These are phyloP conservation scores for Calonectris borealis DNA, from an alignment of 2,113 vertebrate species.

Conservation along the genomic window DNA sequence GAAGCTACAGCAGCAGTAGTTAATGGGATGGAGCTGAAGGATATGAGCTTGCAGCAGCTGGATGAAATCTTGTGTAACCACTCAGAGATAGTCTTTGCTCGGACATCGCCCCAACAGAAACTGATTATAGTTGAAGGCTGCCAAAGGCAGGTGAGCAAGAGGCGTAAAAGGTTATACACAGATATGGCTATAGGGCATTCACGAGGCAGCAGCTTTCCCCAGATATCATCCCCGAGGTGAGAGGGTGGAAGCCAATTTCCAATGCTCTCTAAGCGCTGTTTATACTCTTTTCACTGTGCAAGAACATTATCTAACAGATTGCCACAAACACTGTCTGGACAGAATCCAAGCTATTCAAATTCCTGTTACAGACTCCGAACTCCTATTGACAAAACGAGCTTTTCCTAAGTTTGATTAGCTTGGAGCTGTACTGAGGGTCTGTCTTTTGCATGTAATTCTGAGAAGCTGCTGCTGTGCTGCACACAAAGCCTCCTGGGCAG, in stretches of 20 bases:
- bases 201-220: background rate
- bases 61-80: constrained; percentile 73
- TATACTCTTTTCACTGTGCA: background rate
- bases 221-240: background rate
- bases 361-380: background rate
- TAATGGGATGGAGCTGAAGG: constrained; percentile 80
- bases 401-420: background rate
- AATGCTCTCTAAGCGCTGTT: background rate
- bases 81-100: constrained; percentile 79
- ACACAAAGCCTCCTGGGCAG: background rate
- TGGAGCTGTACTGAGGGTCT: background rate
- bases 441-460: background rate
- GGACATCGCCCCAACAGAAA: constrained; percentile 82
- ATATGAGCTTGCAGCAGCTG: constrained; percentile 74
- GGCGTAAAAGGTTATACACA: background rate
- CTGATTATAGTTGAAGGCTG: constrained; percentile 82
- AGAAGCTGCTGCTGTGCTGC: background rate
- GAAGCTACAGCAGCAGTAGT: constrained; percentile 78
- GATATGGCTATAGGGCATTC: background rate
- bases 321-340: background rate
- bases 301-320: background rate
- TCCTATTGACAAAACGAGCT: background rate
- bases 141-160: constrained; percentile 75
- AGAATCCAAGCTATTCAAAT: background rate
- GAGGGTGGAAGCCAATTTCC: background rate